Base-by-base conservation (phyloP, 1,140 invertebrate genomes). In the Cylas formicarius region DNA sequence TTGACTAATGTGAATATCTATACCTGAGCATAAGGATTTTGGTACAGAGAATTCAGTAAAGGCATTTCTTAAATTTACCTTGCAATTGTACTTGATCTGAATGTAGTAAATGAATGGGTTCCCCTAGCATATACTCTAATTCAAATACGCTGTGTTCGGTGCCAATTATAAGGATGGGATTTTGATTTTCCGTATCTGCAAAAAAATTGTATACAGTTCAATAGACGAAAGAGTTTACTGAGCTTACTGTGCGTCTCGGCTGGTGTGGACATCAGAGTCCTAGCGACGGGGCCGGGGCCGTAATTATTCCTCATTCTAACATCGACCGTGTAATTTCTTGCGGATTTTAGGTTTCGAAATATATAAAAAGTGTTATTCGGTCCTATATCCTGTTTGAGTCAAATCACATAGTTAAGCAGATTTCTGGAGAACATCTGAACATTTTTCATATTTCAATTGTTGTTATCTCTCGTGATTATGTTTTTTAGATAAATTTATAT, bases 261-360 rank as follows among this genome's bases (percentile, higher is more conserved):
- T 1, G 78, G 77, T 2, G 87, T 90, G 3, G 73, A 73, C 8
- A 86, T 76, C 22, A 70, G 66, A 4, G 74, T 72, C 2, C 67
- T 68, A 2, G 77, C 74, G 2, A 74, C 61, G 0, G 86, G 86
- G 13, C 90, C 89, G 57, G 86, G 80, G 0, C 90, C 90, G 16
- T 79, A 76, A 1, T 72, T 71, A 62, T 93, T 95, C 53, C 81
- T 73, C 74, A 89, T 89, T 0, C 80, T 75, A 7, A 94, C 71
- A 2, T 79, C 76, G 2, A 93, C 70, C 5, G 75, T 76, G 61
- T 93, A 94, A 45, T 80, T 79, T 9, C 78, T 77, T n/a, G 75
- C 74, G 0, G 87, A 76, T 46, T 76, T 68, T 16, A 93, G 68
- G 56, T 86, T 80, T 71, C 79, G 76, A 55, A 90, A 85, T 71